phyloP scores from a whole-genome alignment of 2,888 invertebrate species.

The Metacarcinus magister region DNA sequence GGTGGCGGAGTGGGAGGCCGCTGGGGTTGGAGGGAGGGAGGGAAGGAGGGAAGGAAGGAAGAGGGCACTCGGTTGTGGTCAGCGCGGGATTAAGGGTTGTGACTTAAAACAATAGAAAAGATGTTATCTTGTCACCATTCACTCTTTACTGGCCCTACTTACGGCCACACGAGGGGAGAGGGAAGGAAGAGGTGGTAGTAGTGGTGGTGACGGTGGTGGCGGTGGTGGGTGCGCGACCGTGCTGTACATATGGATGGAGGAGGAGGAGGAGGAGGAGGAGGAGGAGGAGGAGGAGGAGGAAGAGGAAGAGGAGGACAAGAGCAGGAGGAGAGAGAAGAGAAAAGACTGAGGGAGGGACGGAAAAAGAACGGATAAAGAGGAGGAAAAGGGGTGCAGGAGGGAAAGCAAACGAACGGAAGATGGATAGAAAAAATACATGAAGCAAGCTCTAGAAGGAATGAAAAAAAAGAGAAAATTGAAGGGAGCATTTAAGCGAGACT shows the following conservation, averaged over 20 bases:
- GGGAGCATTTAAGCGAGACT: not conserved
- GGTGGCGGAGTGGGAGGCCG: conserved; percentile 16
- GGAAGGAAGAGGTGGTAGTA: not conserved
- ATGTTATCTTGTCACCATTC: conserved; percentile 68
- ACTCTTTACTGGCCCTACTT: conserved; percentile 74
- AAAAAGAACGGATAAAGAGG: not conserved
- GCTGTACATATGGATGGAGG: not conserved
- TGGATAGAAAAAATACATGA: not conserved
- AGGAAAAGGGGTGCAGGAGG: not conserved
- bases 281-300: not conserved
- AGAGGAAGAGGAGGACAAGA: not conserved
- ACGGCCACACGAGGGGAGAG: conserved; percentile 63
- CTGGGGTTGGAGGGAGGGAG: not conserved
- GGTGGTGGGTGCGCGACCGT: not conserved
- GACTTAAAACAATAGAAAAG: conserved; percentile 75
- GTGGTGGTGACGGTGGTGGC: not conserved
- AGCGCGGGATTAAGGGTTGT: conserved; percentile 75
- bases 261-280: not conserved
- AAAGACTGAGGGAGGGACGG: not conserved
- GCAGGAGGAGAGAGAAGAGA: not conserved
- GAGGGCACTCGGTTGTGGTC: conserved; percentile 68
- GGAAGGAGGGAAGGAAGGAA: not conserved
- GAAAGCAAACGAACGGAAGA: not conserved
- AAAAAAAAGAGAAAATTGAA: not conserved
- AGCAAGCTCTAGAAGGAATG: not conserved